Percentiles rank a stretch among this genome's conserved stretches.
Evolutionary conservation across 2,797 vertebrate species (phyloP).

Genomic region (Sebastes steindachneri): DNA sequence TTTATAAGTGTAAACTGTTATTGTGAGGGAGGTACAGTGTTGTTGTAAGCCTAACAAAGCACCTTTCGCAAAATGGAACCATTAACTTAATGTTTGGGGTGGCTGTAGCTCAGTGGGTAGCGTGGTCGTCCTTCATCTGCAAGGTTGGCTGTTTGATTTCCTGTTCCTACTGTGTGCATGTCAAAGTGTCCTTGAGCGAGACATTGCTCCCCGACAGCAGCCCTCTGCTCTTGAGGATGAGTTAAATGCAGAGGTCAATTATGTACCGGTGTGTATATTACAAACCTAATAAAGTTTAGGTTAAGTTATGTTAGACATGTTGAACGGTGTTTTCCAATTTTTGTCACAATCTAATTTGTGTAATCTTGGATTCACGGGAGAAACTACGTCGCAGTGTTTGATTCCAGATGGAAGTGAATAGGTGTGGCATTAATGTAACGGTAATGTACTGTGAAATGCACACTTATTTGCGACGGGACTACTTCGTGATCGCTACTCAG

Average conservation of each 20-base stretch:
- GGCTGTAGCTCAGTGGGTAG: no score
- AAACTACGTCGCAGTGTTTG: not conserved
- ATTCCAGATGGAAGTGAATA: slow-evolving; percentile 14
- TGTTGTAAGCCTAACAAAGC: not conserved
- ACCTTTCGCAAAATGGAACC: not conserved
- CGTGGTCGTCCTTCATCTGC: no score
- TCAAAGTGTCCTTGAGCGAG: no score
- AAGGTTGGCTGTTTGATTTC: no score
- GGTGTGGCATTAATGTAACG: slow-evolving; percentile 26
- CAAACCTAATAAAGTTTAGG: no score
- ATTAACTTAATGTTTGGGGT: no score
- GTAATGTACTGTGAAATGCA: slow-evolving; percentile 56
- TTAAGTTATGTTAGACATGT: no score
- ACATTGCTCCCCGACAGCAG: no score
- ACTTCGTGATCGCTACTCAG: not conserved
- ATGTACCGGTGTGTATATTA: no score
- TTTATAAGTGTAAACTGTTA: not conserved
- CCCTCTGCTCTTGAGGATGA: no score
- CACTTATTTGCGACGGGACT: slow-evolving; percentile 26
- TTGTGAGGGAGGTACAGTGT: not conserved
- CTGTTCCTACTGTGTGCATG: no score
- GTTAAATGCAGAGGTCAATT: no score
- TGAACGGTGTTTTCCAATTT: not conserved
- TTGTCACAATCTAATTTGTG: not conserved
- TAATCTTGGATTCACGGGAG: not conserved